These are phyloP conservation scores for Seriola rivoliana DNA, from an alignment of 2,113 vertebrate species.

Conservation along the genomic window DNA sequence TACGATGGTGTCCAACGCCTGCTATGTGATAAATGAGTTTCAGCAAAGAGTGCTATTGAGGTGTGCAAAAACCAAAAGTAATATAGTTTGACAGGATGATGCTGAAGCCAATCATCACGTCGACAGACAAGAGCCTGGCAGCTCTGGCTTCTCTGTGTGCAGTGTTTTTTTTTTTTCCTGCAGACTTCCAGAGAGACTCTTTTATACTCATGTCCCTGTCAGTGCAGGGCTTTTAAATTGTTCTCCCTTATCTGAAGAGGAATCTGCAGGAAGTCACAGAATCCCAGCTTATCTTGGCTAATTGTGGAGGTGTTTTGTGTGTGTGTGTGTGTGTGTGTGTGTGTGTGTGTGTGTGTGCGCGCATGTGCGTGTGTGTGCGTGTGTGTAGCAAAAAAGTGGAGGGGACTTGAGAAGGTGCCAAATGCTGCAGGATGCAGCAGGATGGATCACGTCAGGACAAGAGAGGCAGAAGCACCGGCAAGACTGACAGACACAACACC, in stretches of 20 bases:
- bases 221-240: conserved; percentile 70
- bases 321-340: conserved; percentile 56
- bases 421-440: conserved; percentile 76
- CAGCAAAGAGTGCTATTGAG: conserved; percentile 58
- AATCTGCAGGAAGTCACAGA: conserved; percentile 82
- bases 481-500: conserved; percentile 73
- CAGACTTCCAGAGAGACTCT: conserved; percentile 44
- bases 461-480: conserved; percentile 63
- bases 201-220: conserved; percentile 62
- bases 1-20: conserved; percentile 57
- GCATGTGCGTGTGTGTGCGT: too few species aligned
- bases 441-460: conserved; percentile 71
- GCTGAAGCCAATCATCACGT: conserved; percentile 62
- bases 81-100: conserved; percentile 68
- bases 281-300: conserved; percentile 78
- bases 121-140: conserved; percentile 42
- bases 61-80: conserved; percentile 72
- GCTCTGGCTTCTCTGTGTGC: conserved; percentile 49
- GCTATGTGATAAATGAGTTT: conserved; percentile 73
- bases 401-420: conserved; percentile 77
- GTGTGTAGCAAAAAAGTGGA: conserved; percentile 32
- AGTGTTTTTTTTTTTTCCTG: conserved; percentile 23
- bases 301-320: conserved; percentile 68
- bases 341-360: conserved; percentile 30
- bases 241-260: conserved; percentile 75